These are phyloP conservation scores for Notolepis coatsorum DNA, from an alignment of 2,797 vertebrate genomes.

Conservation along the genomic window DNA sequence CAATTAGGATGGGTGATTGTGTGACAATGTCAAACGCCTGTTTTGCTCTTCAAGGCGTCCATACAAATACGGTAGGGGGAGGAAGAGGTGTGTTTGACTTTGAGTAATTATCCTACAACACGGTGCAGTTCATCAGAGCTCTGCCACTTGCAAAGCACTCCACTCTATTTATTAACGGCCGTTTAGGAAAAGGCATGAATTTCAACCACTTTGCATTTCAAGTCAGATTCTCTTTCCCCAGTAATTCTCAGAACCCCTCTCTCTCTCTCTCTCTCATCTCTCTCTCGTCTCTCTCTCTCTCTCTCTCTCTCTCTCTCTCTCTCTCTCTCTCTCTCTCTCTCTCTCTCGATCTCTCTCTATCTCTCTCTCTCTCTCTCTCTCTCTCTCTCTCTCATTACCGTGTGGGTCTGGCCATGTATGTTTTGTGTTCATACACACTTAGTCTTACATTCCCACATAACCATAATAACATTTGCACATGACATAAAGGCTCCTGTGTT, in stretches of 20 bases:
- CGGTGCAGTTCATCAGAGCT: constrained; percentile 1
- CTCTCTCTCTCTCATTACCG: neutral
- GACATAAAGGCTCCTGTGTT: constrained; percentile 35
- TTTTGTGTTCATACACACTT: neutral
- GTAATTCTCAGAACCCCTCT: too few species aligned
- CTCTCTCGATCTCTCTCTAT: neutral
- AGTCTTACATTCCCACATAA: constrained; percentile 3
- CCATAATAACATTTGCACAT: constrained; percentile 6
- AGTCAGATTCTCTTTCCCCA: too few species aligned
- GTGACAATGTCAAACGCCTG: constrained; percentile 40
- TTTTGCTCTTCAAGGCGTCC: constrained; percentile 24
- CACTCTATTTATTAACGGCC: neutral
- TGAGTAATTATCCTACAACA: neutral
- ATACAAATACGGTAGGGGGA: constrained; percentile 3
- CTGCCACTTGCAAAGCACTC: too few species aligned
- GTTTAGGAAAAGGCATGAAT: constrained; percentile 3
- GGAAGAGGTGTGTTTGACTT: neutral
- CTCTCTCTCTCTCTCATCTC: neutral
- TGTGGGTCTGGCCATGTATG: neutral
- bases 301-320: neutral
- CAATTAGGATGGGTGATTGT: constrained; percentile 56
- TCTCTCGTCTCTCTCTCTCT: too few species aligned
- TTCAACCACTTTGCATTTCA: constrained; percentile 5
- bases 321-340: neutral
- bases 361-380: neutral